These are phyloP conservation scores for Episyrphus balteatus DNA, from an alignment of 1,140 invertebrate genomes.

Conservation along the genomic window DNA sequence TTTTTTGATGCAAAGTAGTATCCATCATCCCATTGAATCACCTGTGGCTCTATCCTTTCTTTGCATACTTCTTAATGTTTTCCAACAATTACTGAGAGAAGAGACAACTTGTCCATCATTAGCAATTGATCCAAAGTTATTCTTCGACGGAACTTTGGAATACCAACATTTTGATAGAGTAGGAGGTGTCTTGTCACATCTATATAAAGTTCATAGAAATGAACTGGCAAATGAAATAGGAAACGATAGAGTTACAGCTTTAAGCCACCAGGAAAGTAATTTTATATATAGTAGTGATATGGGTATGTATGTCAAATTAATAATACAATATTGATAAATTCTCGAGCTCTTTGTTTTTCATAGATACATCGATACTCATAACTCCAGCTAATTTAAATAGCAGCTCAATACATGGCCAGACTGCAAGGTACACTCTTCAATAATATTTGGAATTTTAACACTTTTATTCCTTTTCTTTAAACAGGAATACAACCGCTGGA, in stretches of 20 bases:
- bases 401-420: conserved; percentile 4
- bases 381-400: conserved; percentile 5
- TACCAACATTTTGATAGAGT: conserved; percentile 57
- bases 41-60: conserved; percentile 30
- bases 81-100: conserved; percentile 19
- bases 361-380: conserved; percentile 9
- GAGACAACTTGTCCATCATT: conserved; percentile 15
- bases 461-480: not conserved
- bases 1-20: conserved; percentile 34
- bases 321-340: too few species aligned
- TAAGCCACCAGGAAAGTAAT: conserved; percentile 23
- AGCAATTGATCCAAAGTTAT: conserved; percentile 32
- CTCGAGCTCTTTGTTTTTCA: too few species aligned
- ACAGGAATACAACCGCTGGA: conserved; percentile 11
- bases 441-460: not conserved
- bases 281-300: conserved; percentile 20
- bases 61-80: conserved; percentile 26
- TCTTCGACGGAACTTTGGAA: conserved; percentile 50
- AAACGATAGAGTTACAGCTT: too few species aligned
- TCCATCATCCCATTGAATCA: conserved; percentile 26
- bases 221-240: conserved; percentile 40
- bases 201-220: conserved; percentile 49
- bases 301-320: conserved; percentile 8
- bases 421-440: conserved; percentile 4
- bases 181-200: conserved; percentile 55